These are phyloP conservation scores for Brachirus orientalis DNA, from an alignment of 2,113 vertebrate genomes.

Conservation along the genomic window DNA sequence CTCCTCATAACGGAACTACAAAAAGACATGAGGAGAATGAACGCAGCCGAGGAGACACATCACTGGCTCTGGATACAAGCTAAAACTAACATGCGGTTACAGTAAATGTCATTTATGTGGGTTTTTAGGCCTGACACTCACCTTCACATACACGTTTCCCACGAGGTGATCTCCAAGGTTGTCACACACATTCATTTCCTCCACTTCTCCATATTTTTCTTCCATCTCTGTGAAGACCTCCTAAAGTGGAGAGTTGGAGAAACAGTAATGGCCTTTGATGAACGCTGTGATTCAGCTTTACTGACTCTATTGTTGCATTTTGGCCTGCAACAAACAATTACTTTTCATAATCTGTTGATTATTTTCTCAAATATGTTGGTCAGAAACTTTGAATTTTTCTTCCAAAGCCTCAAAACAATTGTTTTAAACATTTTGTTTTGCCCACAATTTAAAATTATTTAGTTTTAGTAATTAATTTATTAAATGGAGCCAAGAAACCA, in stretches of 20 bases:
- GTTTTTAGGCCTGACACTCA: slow-evolving; percentile 54
- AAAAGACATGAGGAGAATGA: neutral
- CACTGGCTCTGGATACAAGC: neutral
- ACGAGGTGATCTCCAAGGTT: slow-evolving; percentile 98
- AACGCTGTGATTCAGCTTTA: too few species aligned
- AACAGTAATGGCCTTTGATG: too few species aligned
- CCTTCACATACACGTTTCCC: slow-evolving; percentile 98
- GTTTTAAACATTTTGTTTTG: too few species aligned
- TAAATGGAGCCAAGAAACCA: too few species aligned
- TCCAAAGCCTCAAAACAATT: too few species aligned
- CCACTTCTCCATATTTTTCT: slow-evolving; percentile 97
- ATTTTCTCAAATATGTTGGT: too few species aligned
- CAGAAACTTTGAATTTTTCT: too few species aligned
- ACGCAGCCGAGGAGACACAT: neutral
- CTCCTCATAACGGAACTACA: slow-evolving; percentile 93
- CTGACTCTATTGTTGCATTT: too few species aligned
- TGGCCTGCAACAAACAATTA: too few species aligned
- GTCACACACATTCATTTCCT: slow-evolving; percentile 99
- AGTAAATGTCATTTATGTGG: neutral
- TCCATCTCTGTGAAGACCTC: slow-evolving; percentile 99
- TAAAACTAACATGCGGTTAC: neutral
- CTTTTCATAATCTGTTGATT: too few species aligned
- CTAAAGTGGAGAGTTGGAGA: slow-evolving; percentile 63
- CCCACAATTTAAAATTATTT: too few species aligned
- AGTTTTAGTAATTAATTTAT: too few species aligned